These are phyloP conservation scores for Drosophila miranda DNA, from an alignment of 1,140 invertebrate genomes.

Conservation along the genomic window DNA sequence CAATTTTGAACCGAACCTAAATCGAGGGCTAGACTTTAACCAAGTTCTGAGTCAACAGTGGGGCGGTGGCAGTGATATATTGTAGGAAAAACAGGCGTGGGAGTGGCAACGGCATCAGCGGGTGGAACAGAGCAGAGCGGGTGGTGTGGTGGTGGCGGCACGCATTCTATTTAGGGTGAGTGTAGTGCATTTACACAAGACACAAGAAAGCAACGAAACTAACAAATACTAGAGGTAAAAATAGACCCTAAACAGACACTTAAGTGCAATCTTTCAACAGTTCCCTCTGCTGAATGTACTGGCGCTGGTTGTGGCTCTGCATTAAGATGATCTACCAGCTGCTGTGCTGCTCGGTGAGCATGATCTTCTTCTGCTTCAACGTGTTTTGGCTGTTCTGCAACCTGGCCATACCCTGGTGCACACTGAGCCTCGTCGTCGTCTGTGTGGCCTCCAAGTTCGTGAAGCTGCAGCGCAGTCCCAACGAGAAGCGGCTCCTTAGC, in stretches of 20 bases:
- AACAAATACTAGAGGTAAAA: slow-evolving; percentile 33
- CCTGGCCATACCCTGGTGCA: slow-evolving; percentile 79
- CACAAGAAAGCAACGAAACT: slow-evolving; percentile 8
- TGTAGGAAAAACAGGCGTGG: slow-evolving; percentile 15
- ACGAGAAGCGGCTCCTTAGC: slow-evolving; percentile 71
- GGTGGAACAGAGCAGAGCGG: slow-evolving; percentile 27
- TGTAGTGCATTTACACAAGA: slow-evolving; percentile 35
- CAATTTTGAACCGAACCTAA: too few relatives aligned
- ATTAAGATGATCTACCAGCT: slow-evolving; percentile 81
- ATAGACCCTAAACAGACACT: slow-evolving; percentile 43
- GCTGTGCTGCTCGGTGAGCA: slow-evolving; percentile 65
- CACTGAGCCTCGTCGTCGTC: slow-evolving; percentile 63
- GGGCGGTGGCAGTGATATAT: not conserved
- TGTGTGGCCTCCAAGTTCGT: slow-evolving; percentile 80
- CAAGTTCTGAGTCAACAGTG: not conserved
- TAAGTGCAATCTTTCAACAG: not conserved
- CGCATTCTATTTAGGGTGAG: slow-evolving; percentile 61
- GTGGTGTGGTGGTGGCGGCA: slow-evolving; percentile 33
- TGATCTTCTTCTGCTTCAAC: slow-evolving; percentile 78
- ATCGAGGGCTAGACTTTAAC: too few relatives aligned
- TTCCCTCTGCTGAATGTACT: slow-evolving; percentile 73
- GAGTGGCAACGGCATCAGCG: slow-evolving; percentile 41
- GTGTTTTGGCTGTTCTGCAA: slow-evolving; percentile 79
- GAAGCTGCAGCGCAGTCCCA: slow-evolving; percentile 72
- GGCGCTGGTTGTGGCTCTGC: slow-evolving; percentile 66